Evolutionary conservation across 2,113 vertebrate genomes (phyloP).

Genomic region (Prionailurus viverrinus): DNA sequence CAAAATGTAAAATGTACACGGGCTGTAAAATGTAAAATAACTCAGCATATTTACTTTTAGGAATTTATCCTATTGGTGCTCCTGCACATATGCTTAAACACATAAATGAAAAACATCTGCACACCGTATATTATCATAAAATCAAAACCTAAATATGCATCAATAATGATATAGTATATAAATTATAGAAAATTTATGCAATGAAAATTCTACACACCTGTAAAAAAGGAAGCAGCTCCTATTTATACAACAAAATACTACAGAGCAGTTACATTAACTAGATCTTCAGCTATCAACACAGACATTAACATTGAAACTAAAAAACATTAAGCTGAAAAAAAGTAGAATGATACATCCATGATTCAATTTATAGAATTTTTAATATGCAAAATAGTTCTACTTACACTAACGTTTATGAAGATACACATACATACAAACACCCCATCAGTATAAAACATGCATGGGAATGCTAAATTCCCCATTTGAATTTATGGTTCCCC

Average conservation of each 20-base stretch:
- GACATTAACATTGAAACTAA: neutral
- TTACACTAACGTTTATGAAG: neutral
- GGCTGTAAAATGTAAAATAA: conserved; percentile 25
- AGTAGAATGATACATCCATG: neutral
- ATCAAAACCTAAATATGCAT: neutral
- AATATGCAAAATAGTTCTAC: conserved; percentile 53
- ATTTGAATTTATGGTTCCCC: neutral
- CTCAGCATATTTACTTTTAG: neutral
- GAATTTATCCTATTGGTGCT: neutral
- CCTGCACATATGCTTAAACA: neutral
- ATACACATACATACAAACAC: neutral
- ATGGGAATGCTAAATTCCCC: neutral
- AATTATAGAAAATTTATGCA: neutral
- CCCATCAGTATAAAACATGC: neutral
- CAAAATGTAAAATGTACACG: conserved; percentile 28
- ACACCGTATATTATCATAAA: neutral
- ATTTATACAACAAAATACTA: conserved; percentile 20
- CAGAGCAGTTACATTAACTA: neutral
- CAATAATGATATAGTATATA: neutral
- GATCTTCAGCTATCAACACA: neutral
- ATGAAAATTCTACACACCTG: neutral
- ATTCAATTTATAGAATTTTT: conserved; percentile 31
- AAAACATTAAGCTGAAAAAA: neutral
- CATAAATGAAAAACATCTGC: neutral
- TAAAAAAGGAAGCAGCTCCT: conserved; percentile 35